These are phyloP conservation scores for Noctua janthina DNA, from an alignment of 2,888 invertebrate species.

Conservation along the genomic window DNA sequence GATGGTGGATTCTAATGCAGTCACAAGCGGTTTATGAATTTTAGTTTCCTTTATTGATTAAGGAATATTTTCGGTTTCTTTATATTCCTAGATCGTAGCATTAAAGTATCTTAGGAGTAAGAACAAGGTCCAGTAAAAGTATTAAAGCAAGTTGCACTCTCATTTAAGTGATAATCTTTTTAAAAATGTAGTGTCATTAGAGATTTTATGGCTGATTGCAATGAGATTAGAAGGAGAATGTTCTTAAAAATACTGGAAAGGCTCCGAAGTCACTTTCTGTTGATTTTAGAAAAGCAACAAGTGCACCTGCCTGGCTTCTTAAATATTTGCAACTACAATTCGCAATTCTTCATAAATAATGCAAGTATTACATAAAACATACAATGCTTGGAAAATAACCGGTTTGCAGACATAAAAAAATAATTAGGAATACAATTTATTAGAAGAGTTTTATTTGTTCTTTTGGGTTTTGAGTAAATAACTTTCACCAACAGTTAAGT, in stretches of 20 bases:
- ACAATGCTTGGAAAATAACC: constrained; percentile 22
- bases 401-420: constrained; percentile 16
- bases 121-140: neutral
- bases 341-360: constrained; percentile 17
- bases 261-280: neutral
- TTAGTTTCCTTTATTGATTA: neutral
- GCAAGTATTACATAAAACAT: constrained; percentile 38
- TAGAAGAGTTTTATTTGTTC: constrained; percentile 29
- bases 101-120: neutral
- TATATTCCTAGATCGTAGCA: neutral
- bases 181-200: neutral
- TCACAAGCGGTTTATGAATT: neutral
- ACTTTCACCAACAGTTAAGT: constrained; percentile 52
- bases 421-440: constrained; percentile 47
- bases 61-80: neutral
- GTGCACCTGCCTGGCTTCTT: constrained; percentile 6
- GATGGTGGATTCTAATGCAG: no score
- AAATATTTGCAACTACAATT: constrained; percentile 16
- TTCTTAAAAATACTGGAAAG: neutral
- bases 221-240: neutral
- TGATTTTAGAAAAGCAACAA: constrained; percentile 14
- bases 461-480: constrained; percentile 49
- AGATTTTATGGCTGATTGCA: neutral
- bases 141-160: neutral
- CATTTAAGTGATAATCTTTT: neutral